A percentile compares a stretch with the other conserved stretches of the same genome.
Evolutionary conservation across 2,797 vertebrate species (phyloP).

Genomic region (Sorex maritimensis): DNA sequence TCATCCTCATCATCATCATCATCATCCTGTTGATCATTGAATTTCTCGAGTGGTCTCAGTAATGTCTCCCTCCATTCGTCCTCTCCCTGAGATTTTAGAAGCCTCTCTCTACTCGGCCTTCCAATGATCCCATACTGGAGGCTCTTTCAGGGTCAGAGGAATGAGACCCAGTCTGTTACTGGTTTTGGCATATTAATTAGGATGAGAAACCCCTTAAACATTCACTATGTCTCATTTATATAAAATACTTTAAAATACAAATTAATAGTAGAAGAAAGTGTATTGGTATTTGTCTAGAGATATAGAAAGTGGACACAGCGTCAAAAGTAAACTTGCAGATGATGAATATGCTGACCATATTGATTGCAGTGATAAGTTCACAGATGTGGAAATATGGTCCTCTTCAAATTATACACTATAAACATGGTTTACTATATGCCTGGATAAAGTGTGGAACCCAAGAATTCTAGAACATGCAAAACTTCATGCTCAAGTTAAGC

Average conservation of each 20-base stretch:
- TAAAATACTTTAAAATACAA: slow-evolving; percentile 51
- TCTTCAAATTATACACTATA: background rate
- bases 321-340: background rate
- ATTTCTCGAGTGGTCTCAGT: no score
- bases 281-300: background rate
- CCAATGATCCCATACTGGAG: no score
- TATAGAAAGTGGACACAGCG: background rate
- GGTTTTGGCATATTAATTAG: background rate
- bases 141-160: no score
- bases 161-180: no score
- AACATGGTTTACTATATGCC: background rate
- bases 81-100: no score
- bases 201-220: background rate
- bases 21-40: no score
- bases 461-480: slow-evolving; percentile 23
- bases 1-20: no score
- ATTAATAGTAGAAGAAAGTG: slow-evolving; percentile 26
- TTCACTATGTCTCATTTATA: slow-evolving; percentile 7
- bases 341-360: background rate
- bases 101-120: no score
- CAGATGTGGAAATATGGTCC: background rate
- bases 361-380: background rate
- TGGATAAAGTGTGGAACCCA: slow-evolving; percentile 4
- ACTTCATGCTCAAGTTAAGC: background rate
- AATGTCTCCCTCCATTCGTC: no score